phyloP scores from a whole-genome alignment of 1,140 invertebrate genomes.

The Drosophila fuyamai region DNA sequence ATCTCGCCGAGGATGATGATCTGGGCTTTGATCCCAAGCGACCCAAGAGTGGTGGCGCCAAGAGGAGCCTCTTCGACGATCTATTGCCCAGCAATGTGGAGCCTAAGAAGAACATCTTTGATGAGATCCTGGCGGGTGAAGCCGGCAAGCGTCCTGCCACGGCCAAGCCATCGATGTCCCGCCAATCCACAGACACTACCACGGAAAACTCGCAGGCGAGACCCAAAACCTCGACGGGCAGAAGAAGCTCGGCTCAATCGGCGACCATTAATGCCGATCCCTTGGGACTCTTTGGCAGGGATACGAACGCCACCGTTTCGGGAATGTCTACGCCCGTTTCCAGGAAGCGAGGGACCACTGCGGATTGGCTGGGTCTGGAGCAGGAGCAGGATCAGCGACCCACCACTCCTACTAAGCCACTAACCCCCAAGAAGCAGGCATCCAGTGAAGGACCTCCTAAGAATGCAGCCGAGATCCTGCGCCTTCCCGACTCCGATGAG shows the following conservation, averaged over 20 bases:
- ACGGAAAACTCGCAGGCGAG: constrained; percentile 72
- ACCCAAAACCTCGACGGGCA: constrained; percentile 72
- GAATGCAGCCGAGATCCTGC: constrained; percentile 17
- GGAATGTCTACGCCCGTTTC: constrained; percentile 73
- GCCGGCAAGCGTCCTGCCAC: constrained; percentile 55
- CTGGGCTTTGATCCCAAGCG: constrained; percentile 83
- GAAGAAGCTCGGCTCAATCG: constrained; percentile 70
- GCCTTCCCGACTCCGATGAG: constrained; percentile 40
- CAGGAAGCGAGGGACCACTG: constrained; percentile 62
- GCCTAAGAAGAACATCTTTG: constrained; percentile 67
- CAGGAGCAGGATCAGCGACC: constrained; percentile 3
- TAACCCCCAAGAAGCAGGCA: constrained; percentile 4
- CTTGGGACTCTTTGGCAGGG: constrained; percentile 69
- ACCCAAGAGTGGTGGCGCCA: constrained; percentile 63
- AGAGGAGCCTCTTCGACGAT: constrained; percentile 62
- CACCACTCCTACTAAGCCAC: background rate
- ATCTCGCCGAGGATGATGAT: constrained; percentile 71
- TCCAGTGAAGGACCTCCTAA: background rate
- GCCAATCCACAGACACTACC: constrained; percentile 81
- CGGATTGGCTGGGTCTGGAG: constrained; percentile 80
- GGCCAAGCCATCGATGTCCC: constrained; percentile 67
- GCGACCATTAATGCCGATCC: constrained; percentile 64
- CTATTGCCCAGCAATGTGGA: constrained; percentile 50
- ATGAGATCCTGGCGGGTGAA: constrained; percentile 52
- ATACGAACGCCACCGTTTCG: constrained; percentile 62